phyloP scores from a whole-genome alignment of 53 echinoderm and acorn worm species.

The Zoroaster sp. region DNA sequence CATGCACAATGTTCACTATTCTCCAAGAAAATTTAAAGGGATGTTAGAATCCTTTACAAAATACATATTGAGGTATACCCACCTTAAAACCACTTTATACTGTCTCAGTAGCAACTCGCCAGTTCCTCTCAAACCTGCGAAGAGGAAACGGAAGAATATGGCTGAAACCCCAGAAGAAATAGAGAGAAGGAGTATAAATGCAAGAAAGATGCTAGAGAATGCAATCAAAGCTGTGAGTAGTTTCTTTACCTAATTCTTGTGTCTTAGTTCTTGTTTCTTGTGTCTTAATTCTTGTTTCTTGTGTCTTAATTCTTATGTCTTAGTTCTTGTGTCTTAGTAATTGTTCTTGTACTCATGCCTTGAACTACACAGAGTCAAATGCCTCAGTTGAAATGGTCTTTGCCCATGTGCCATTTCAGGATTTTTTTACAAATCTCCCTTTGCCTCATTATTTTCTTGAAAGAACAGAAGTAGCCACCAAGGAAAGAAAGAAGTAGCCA shows the following conservation, averaged over 20 bases:
- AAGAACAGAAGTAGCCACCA: too few relatives aligned
- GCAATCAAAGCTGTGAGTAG: slow-evolving; percentile 68
- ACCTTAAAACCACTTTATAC: neutral
- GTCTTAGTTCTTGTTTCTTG: neutral
- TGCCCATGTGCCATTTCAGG: too few relatives aligned
- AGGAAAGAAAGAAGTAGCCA: too few relatives aligned
- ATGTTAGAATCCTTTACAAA: too few relatives aligned
- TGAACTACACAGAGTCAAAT: too few relatives aligned
- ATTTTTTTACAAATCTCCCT: too few relatives aligned
- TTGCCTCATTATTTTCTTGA: too few relatives aligned
- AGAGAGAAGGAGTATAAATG: slow-evolving; percentile 58
- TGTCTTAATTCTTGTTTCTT: neutral
- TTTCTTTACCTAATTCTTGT: neutral
- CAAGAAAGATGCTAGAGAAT: slow-evolving; percentile 59
- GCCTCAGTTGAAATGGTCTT: too few relatives aligned
- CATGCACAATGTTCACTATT: too few relatives aligned
- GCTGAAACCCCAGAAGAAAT: slow-evolving; percentile 30
- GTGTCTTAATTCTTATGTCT: neutral
- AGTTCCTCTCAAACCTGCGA: slow-evolving; percentile 55
- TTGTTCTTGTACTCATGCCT: too few relatives aligned
- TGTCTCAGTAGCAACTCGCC: slow-evolving; percentile 68
- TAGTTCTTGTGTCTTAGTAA: neutral
- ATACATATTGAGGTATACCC: neutral
- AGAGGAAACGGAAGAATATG: slow-evolving; percentile 42
- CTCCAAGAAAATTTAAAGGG: too few relatives aligned